Conservation (phyloP, 2,113 vertebrate species). For the Pica pica region DNA sequence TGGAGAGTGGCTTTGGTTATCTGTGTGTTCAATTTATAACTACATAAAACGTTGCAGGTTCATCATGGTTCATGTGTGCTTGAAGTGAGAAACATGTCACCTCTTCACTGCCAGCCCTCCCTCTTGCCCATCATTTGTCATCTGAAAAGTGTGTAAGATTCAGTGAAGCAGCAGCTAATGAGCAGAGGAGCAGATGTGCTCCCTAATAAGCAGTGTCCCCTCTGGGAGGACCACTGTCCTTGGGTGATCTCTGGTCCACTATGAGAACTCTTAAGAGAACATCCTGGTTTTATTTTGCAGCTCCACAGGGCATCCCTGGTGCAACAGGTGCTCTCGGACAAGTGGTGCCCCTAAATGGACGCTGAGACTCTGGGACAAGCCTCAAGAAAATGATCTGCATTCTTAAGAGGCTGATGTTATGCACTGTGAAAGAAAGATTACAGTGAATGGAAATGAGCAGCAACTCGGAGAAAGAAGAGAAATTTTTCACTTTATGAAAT, state of each 20-base stretch:
- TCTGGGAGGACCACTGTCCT: not conserved
- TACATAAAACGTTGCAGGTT: not conserved
- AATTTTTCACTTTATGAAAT: not conserved
- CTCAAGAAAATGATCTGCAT: not conserved
- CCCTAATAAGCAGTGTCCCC: not conserved
- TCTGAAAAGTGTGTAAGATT: not conserved
- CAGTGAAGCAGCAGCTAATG: not conserved
- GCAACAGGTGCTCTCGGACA: not conserved
- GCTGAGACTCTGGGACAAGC: not conserved
- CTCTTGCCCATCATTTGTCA: not conserved
- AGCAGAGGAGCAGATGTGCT: not conserved
- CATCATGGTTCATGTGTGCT: not conserved
- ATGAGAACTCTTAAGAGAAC: not conserved
- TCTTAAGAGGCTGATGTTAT: not conserved
- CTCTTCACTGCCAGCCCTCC: not conserved
- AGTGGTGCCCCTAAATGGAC: accelerated
- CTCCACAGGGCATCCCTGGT: not conserved
- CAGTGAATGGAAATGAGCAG: not conserved
- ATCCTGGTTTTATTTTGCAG: not conserved
- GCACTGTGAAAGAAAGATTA: not conserved
- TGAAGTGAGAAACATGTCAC: not conserved
- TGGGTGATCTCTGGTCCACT: not conserved
- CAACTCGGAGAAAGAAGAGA: not conserved
- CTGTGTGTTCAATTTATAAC: not conserved
- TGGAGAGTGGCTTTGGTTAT: not conserved